Conservation (phyloP, 2,113 vertebrate genomes). For the Neopipo cinnamomea region DNA sequence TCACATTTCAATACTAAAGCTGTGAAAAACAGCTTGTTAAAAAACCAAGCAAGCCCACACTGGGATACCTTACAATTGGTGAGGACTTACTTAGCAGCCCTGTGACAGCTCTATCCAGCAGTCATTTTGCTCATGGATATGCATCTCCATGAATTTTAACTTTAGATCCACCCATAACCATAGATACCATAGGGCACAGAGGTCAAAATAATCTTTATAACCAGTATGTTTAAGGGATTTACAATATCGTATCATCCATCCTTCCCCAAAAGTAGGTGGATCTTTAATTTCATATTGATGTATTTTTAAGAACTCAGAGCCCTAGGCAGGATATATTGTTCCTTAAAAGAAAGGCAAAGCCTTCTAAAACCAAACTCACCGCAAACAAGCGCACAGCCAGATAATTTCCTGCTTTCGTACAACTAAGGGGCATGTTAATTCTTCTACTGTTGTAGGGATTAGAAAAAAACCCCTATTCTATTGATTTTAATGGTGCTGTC, state of each 20-base stretch:
- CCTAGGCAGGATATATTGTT: background rate
- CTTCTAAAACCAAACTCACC: background rate
- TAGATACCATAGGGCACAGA: background rate
- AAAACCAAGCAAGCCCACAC: background rate
- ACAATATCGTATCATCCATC: background rate
- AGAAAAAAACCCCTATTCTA: background rate
- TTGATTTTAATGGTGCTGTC: conserved; percentile 54
- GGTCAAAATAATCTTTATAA: background rate
- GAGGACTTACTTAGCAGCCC: background rate
- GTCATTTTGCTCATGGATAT: background rate
- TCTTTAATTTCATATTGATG: background rate
- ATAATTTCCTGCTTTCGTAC: conserved; percentile 5
- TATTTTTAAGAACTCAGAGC: background rate
- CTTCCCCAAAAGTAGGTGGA: background rate
- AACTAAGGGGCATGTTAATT: conserved; percentile 30
- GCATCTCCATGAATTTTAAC: background rate
- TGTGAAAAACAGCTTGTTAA: background rate
- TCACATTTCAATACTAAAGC: background rate
- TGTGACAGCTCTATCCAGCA: background rate
- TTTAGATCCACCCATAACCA: background rate
- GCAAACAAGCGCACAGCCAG: background rate
- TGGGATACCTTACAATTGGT: background rate
- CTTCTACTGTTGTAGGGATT: conserved; percentile 33
- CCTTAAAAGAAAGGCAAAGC: conserved; percentile 21
- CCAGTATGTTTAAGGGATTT: background rate